These are phyloP conservation scores for Parapristionchus giblindavisi DNA, from an alignment of 2,888 invertebrate genomes.

Conservation along the genomic window DNA sequence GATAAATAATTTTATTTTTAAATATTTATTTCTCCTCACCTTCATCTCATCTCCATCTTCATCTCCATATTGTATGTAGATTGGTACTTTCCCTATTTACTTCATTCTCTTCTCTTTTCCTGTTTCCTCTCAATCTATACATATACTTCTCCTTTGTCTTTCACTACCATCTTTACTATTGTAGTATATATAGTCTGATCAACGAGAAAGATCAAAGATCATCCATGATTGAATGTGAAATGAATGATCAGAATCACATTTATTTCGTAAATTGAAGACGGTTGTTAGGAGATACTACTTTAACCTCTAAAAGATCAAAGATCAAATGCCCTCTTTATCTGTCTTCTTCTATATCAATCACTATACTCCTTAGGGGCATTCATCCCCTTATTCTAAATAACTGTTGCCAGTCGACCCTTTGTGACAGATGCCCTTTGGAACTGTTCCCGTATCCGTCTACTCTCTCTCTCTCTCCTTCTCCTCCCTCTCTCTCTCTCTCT, in stretches of 20 bases:
- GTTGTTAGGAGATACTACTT: not conserved
- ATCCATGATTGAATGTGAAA: not conserved
- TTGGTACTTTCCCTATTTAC: constrained; percentile 12
- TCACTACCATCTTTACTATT: not conserved
- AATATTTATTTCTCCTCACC: constrained; percentile 19
- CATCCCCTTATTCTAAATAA: not conserved
- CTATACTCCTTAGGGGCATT: not conserved
- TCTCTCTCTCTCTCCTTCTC: not conserved
- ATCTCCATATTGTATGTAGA: not conserved
- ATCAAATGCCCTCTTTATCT: too few species aligned
- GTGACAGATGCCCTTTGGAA: not conserved
- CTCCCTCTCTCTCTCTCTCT: not conserved
- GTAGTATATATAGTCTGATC: not conserved
- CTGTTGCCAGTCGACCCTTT: not conserved
- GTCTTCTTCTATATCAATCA: not conserved
- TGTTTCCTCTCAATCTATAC: not conserved
- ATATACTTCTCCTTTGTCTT: not conserved
- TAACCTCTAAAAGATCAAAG: not conserved
- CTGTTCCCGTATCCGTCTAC: not conserved
- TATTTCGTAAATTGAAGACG: not conserved
- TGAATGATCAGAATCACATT: not conserved
- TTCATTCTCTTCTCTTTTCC: constrained; percentile 18
- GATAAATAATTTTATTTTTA: not conserved
- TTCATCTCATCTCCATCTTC: not conserved
- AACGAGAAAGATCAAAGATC: not conserved